A percentile compares a stretch with the other conserved stretches of the same genome.
These are phyloP conservation scores for Mesoclemmys tuberculata DNA, from an alignment of 2,113 vertebrate species.

Conservation along the genomic window DNA sequence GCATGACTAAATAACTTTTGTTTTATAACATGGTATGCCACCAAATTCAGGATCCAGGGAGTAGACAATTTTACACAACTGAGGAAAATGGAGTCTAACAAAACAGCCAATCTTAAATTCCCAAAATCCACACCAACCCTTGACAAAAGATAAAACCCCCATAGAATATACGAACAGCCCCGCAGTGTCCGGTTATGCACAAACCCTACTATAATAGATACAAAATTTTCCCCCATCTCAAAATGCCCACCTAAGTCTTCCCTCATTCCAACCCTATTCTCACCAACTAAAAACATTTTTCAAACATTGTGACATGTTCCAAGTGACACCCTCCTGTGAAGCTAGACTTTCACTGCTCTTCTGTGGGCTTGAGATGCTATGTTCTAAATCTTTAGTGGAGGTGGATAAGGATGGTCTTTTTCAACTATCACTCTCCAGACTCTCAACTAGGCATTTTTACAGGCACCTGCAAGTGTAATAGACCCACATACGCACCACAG, in stretches of 20 bases:
- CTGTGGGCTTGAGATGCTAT: rapidly evolving
- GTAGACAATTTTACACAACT: neutral
- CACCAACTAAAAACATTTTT: too few species aligned
- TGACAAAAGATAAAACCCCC: neutral
- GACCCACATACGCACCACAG: neutral
- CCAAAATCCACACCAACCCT: neutral
- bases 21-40: neutral
- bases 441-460: neutral
- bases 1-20: neutral
- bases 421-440: neutral
- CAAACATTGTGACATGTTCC: neutral
- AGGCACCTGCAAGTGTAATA: neutral
- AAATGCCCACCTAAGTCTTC: neutral
- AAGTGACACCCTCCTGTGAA: neutral
- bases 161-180: neutral
- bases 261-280: neutral
- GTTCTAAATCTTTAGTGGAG: neutral
- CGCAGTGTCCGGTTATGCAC: neutral
- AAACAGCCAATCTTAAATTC: neutral
- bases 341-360: neutral
- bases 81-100: neutral
- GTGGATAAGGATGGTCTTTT: neutral
- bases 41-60: neutral
- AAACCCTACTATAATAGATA: neutral
- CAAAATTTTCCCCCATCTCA: neutral